Base-by-base conservation (phyloP, 2,113 vertebrate species). In the Mormyrus iriodes region DNA sequence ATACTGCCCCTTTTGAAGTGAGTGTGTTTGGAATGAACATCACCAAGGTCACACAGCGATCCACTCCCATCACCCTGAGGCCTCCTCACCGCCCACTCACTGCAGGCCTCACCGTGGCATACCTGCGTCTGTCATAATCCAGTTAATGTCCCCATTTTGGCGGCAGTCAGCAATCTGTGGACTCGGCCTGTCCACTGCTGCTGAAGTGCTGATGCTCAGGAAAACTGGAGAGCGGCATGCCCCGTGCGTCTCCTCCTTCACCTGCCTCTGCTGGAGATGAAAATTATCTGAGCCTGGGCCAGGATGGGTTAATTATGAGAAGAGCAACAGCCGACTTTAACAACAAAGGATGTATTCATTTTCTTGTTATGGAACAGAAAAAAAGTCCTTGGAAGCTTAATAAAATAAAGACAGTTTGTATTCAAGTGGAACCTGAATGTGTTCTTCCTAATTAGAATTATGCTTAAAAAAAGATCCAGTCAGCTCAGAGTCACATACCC, bases 361-460 rank as follows among this genome's bases (percentile, higher is more conserved):
- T n/a, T 31, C 58, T 86, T 76, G 27, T 86, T 27, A 46, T 44
- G 88, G 35, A 46, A 61, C 15, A 86, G 19, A 51, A 53, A 65
- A 39, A 31, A 46, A 84, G 89, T 31, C 85, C 85, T 65, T 65
- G 39, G 5, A 69, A 83, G 46, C 88, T 87, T 84, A 61, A 79
- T 89, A 76, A 90, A 91, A 82, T 49, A 88, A 82, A 85, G 35
- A 35, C 35, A 87, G n/a, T 17, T 86, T 21, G 88, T 85, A 52
- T 89, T 90, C 90, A 65, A 91, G 86, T 86, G 88, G 83, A 48
- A 86, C 85, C 58, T 83, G 58, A 31, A 21, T 46, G 19, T 55
- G 35, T 24, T 76, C 73, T 88, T 46, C 44, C 55, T 90, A 88
- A 89, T 89, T 88, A 79, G 48, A 88, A 87, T 83, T 88, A 83